Percentiles rank a stretch among this genome's conserved stretches.
Conservation (phyloP, 1,140 invertebrate species). For the Dreissena rostriformis region DNA sequence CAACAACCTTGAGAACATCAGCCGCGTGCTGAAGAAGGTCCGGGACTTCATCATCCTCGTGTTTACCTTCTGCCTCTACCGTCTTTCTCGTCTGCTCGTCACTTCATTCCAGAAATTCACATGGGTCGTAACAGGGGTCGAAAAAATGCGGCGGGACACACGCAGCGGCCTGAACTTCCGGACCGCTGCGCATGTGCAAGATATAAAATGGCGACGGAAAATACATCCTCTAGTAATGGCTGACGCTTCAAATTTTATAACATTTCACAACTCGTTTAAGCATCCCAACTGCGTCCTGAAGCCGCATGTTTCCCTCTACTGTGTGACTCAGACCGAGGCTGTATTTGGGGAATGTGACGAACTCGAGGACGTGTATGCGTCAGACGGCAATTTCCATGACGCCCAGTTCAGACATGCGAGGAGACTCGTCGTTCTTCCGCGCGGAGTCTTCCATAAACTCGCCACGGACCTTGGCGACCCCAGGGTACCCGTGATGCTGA, state of each 20-base stretch:
- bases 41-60: conserved; percentile 71
- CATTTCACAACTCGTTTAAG: conserved; percentile 75
- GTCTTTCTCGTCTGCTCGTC: conserved; percentile 69
- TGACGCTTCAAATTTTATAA: conserved; percentile 74
- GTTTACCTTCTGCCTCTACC: conserved; percentile 68
- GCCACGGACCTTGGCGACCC: conserved; percentile 76
- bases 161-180: conserved; percentile 74
- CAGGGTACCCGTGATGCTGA: conserved; percentile 69
- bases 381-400: conserved; percentile 51
- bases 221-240: conserved; percentile 67
- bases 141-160: conserved; percentile 72
- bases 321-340: conserved; percentile 72
- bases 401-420: conserved; percentile 73
- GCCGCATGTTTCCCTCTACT: conserved; percentile 73
- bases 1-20: conserved; percentile 75
- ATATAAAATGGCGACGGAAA: conserved; percentile 75
- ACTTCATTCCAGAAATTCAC: conserved; percentile 75
- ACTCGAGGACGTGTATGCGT: conserved; percentile 61
- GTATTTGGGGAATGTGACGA: conserved; percentile 73
- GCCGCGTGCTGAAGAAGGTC: conserved; percentile 71
- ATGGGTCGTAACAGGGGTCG: conserved; percentile 76
- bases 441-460: conserved; percentile 76
- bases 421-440: conserved; percentile 74
- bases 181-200: conserved; percentile 76
- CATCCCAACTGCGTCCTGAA: conserved; percentile 75